Percentiles rank a stretch among this genome's conserved stretches.
Conservation (phyloP, 2,888 invertebrate species). For the Clivina fossor region DNA sequence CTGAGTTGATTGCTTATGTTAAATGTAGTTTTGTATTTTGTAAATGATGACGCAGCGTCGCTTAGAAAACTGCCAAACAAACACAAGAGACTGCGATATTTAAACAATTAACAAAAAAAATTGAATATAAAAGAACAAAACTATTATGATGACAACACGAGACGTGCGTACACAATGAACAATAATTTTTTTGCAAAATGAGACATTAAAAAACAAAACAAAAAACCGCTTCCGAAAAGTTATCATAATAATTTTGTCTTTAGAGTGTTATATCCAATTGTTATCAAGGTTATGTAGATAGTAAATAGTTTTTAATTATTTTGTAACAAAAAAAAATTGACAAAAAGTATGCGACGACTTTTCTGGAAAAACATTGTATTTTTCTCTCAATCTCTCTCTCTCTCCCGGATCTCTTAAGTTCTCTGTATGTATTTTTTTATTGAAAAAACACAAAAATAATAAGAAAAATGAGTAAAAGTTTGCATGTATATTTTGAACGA, state of each 20-base stretch:
- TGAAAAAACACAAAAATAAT: constrained; percentile 19
- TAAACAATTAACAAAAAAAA: constrained; percentile 53
- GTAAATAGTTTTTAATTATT: constrained; percentile 51
- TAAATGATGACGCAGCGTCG: constrained; percentile 34
- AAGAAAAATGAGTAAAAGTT: constrained; percentile 36
- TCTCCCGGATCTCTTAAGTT: constrained; percentile 26
- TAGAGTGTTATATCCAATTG: constrained; percentile 48
- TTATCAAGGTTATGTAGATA: constrained; percentile 52
- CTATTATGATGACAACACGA: constrained; percentile 50
- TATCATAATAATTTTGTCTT: constrained; percentile 53
- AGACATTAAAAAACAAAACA: constrained; percentile 4
- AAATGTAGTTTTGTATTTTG: constrained; percentile 26
- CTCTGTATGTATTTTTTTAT: constrained; percentile 22
- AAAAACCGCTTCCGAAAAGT: constrained; percentile 41
- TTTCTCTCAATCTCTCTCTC: too few relatives aligned
- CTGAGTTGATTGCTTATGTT: too few relatives aligned
- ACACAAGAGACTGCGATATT: constrained; percentile 56
- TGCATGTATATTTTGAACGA: constrained; percentile 47
- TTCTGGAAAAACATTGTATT: constrained; percentile 31
- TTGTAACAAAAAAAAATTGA: constrained; percentile 49
- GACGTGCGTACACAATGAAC: constrained; percentile 22
- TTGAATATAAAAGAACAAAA: constrained; percentile 45
- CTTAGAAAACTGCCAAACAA: constrained; percentile 40
- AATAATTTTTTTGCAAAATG: constrained; percentile 29
- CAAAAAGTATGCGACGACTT: constrained; percentile 32